Conservation (phyloP, 2,888 invertebrate species). For the Meta bourneti region DNA sequence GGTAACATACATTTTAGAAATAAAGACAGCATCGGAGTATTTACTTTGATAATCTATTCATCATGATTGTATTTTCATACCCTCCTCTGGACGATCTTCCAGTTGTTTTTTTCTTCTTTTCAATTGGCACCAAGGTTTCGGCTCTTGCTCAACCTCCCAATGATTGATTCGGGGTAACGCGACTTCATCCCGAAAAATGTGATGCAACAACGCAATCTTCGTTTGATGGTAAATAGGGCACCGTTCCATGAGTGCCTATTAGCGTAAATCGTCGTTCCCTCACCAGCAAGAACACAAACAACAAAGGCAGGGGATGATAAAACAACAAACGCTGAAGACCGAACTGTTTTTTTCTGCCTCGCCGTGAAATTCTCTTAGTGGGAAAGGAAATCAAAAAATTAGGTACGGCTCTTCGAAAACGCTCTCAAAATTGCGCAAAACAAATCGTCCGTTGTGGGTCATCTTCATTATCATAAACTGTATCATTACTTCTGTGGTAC, state of each 20-base stretch:
- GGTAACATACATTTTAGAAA: too few species aligned
- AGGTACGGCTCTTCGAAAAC: slow-evolving; percentile 42
- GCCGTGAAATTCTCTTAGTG: slow-evolving; percentile 5
- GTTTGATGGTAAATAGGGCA: slow-evolving; percentile 18
- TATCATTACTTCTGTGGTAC: slow-evolving; percentile 54
- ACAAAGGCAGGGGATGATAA: slow-evolving; percentile 8
- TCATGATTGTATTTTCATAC: too few species aligned
- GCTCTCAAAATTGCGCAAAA: slow-evolving; percentile 56
- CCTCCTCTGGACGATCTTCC: too few species aligned
- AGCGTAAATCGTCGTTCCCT: slow-evolving; percentile 51
- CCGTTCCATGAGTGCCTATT: slow-evolving; percentile 28
- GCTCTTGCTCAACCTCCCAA: neutral
- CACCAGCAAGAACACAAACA: slow-evolving; percentile 41
- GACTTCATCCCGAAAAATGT: neutral
- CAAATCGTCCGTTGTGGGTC: slow-evolving; percentile 42
- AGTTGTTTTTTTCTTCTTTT: neutral
- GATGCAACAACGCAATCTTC: neutral
- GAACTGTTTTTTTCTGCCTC: neutral
- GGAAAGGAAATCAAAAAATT: slow-evolving; percentile 44
- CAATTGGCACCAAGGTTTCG: neutral
- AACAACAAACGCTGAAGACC: neutral
- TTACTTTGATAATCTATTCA: too few species aligned
- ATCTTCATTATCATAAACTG: slow-evolving; percentile 74
- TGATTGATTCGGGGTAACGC: slow-evolving; percentile 40
- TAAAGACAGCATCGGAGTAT: too few species aligned